Base-by-base conservation (phyloP, 2,797 vertebrate species). In the Carapus acus region DNA sequence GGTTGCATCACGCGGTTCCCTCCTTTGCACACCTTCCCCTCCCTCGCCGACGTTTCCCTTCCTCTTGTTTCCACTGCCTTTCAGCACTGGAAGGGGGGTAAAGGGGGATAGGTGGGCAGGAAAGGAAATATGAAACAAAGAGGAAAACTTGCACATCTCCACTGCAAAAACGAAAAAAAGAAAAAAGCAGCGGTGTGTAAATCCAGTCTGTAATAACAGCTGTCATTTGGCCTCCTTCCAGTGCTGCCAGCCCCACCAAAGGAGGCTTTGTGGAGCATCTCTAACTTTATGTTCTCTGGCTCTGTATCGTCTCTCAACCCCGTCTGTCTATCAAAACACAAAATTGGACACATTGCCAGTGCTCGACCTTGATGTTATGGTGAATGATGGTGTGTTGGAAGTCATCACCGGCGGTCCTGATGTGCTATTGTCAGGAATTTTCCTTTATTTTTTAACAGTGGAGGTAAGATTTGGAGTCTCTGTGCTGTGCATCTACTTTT, bases 1-100 rank as follows among this genome's bases (percentile, higher is more conserved):
- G 2, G 59, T 77, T 69, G 58, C 65, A 58, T 78, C 62, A 67
- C 58, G 23, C 58, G 53, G 43, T 50, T 42, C 21, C 46, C 23
- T 44, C 54, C 39, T 37, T 54, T 18, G n/a, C 53, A 65, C 41
- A 45, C 36, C 40, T 24, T 52, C 15, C 40, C 19, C 13, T 59
- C 42, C 31, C 17, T 48, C 31, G n/a, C 33, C 17, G 45, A 67
- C 16, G 48, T 50, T 50, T 43, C 22, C 68, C 54, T 48, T 56
- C 62, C 47, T 53, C 29, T 16, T 54, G 44, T 67, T 47, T 66
- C 65, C 37, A 37, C 49, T 44, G 24, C 31, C 24, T 57, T 58
- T 57, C 31, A 53, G 42, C 59, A 48, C 21, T 37, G 23, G 4
- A n/a, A n/a, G n/a, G n/a, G n/a, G n/a, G n/a, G n/a, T n/a, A n/a